Percentiles rank a stretch among this genome's conserved stretches.
Conservation (phyloP, 64 coral and sea anemone species). For the Trachythela sp. region DNA sequence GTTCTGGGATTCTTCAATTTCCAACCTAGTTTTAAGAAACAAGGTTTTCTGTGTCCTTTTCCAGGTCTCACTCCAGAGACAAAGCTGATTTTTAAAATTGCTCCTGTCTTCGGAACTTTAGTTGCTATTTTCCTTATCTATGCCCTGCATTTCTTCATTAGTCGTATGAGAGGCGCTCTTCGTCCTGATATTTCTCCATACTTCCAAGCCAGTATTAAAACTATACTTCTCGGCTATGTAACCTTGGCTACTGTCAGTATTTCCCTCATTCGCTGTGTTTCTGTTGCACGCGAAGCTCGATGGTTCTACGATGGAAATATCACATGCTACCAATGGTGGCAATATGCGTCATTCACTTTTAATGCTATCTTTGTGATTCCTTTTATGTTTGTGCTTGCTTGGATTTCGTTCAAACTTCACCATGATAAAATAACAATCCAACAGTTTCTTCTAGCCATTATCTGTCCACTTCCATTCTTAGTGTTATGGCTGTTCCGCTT, state of each 20-base stretch:
- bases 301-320: slow-evolving; percentile 35
- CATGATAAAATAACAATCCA: neutral
- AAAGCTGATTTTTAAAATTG: neutral
- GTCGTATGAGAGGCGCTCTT: neutral
- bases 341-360: slow-evolving; percentile 8
- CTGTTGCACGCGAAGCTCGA: neutral
- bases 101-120: slow-evolving; percentile 28
- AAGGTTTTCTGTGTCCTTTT: slow-evolving; percentile 22
- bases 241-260: slow-evolving; percentile 14
- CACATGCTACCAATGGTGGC: slow-evolving; percentile 45
- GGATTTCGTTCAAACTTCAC: slow-evolving; percentile 24
- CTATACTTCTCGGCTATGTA: slow-evolving; percentile 36
- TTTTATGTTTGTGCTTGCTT: slow-evolving; percentile 15
- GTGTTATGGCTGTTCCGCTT: neutral
- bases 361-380: slow-evolving; percentile 18
- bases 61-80: slow-evolving; percentile 19
- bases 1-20: slow-evolving; percentile 40
- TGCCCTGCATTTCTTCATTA: neutral
- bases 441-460: no score
- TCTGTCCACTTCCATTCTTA: slow-evolving; percentile 21
- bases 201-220: slow-evolving; percentile 19
- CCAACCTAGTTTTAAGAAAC: neutral
- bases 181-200: slow-evolving; percentile 2
- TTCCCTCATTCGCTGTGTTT: slow-evolving; percentile 17
- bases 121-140: slow-evolving; percentile 27